Evolutionary conservation across 2,888 invertebrate genomes (phyloP).

Genomic region (Caenorhabditis auriculariae): DNA sequence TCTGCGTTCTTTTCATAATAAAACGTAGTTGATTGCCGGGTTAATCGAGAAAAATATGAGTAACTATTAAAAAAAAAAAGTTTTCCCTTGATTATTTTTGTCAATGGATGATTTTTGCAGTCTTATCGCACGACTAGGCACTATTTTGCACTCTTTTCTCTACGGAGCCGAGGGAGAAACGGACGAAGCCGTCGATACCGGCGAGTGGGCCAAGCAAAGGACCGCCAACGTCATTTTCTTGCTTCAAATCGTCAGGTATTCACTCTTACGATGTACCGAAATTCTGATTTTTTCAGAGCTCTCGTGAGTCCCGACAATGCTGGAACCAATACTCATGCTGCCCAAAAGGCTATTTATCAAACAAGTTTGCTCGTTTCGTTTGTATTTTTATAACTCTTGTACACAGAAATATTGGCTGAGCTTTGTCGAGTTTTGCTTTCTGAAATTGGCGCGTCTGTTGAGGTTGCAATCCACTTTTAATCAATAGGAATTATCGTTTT

Average conservation of each 20-base stretch:
- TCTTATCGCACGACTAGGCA: constrained; percentile 82
- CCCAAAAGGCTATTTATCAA: constrained; percentile 85
- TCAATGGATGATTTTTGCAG: no score
- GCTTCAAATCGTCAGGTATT: constrained; percentile 66
- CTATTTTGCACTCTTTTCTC: constrained; percentile 77
- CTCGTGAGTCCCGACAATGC: constrained; percentile 92
- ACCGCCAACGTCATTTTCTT: constrained; percentile 87
- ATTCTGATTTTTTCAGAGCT: constrained; percentile 69
- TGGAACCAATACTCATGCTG: constrained; percentile 76
- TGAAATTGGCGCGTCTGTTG: constrained; percentile 86
- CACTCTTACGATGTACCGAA: neutral
- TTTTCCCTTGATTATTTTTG: no score
- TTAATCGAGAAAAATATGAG: no score
- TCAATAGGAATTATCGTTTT: neutral
- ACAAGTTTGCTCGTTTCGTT: constrained; percentile 76
- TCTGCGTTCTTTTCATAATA: no score
- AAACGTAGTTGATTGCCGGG: no score
- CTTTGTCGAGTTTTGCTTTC: constrained; percentile 90
- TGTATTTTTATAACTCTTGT: neutral
- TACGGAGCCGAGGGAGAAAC: constrained; percentile 54
- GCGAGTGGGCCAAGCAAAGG: constrained; percentile 71
- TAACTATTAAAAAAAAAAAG: no score
- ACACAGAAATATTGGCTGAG: constrained; percentile 73
- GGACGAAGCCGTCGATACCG: constrained; percentile 20
- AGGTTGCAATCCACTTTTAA: constrained; percentile 72